Evolutionary conservation across 2,888 invertebrate genomes (phyloP), one percentile per base, ranked within the genome.

Genomic region (Cepaea hortensis): DNA sequence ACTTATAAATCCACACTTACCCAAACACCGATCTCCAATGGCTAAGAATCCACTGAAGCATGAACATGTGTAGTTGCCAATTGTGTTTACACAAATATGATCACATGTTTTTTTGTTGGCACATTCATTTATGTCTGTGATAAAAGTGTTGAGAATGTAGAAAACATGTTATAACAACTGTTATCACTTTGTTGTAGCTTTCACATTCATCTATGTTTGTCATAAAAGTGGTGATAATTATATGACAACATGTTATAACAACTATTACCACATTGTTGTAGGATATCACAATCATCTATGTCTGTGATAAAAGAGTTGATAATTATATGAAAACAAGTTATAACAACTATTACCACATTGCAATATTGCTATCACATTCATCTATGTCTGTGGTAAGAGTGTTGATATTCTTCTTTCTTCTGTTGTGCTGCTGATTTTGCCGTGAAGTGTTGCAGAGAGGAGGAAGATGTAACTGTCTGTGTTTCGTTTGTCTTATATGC

Each of bases 21-120:
- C 89, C 0, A 76, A 46, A 50, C 89, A 89, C 1, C 35, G 80
- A 23, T 87, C 81, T 6, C 88, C 88, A 13, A 35, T 73, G 6
- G 61, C 15, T 0, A 18, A 11, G 73, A 89, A 90, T 3, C 89
- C 89, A 20, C 3, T 4, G n/a, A 13, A n/a, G 85, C 89, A 90
- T 13, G 77, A 77, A 68, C 90, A 90, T 7, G 50, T 81, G 84
- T 88, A 90, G 35, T 85, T 85, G 3, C 90, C 88, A 7, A 80
- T 75, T 15, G 84, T 88, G 79, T 90, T 86, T 11, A 55, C 85
- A 76, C 90, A 90, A 13, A 18, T 85, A 1, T 88, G 88, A 48
- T 87, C 85, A 81, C 89, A 89, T 5, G 85, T 85, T 18, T 35
- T 35, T 3, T 35, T 23, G 4, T 46, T n/a, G 5, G 13, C 35